phyloP scores from a whole-genome alignment of 2,113 vertebrate species.

The Cranoglanis bouderius region DNA sequence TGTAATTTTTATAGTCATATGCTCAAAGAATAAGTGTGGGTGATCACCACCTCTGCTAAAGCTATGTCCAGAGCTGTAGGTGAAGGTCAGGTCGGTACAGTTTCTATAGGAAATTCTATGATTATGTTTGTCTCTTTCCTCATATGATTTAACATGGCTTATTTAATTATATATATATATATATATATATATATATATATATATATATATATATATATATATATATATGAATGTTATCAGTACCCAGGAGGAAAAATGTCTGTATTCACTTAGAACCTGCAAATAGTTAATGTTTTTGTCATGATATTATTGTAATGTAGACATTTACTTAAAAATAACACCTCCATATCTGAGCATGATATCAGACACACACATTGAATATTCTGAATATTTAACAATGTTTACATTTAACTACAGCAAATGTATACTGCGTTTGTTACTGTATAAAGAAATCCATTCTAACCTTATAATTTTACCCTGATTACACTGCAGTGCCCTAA shows the following conservation, averaged over 20 bases:
- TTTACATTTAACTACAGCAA: not conserved
- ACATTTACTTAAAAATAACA: not conserved
- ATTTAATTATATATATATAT: not conserved
- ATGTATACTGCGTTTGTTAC: not conserved
- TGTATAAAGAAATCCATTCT: not conserved
- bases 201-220: not conserved
- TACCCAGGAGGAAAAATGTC: not conserved
- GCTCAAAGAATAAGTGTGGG: slow-evolving; percentile 2
- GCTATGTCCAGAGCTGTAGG: slow-evolving; percentile 5
- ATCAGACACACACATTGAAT: not conserved
- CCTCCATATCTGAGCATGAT: not conserved
- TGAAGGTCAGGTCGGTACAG: not conserved
- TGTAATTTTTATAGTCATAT: slow-evolving; percentile 13
- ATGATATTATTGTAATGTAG: not conserved
- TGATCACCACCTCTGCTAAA: slow-evolving; percentile 31
- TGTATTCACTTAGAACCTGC: not conserved
- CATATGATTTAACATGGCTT: not conserved
- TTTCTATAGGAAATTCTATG: not conserved
- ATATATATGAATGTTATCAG: not conserved
- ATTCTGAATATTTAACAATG: not conserved
- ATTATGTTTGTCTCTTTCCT: not conserved
- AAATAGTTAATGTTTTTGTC: too few relatives aligned
- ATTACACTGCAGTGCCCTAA: not conserved
- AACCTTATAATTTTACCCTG: not conserved
- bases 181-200: not conserved